Conservation (phyloP, 2,113 vertebrate genomes). For the Rana temporaria region DNA sequence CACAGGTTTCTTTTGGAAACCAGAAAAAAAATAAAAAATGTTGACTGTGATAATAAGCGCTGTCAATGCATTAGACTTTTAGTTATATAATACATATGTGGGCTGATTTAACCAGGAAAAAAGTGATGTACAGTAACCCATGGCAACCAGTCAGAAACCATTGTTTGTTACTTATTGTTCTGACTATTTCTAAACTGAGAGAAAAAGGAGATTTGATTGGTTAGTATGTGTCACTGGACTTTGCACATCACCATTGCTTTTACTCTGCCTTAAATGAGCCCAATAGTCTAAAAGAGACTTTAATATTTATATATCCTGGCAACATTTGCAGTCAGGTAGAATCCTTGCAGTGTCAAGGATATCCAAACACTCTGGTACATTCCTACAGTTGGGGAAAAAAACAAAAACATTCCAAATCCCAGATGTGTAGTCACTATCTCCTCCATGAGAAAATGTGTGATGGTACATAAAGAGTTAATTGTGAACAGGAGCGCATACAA, state of each 20-base stretch:
- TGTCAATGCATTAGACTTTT: no score
- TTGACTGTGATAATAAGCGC: background rate
- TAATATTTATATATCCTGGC: background rate
- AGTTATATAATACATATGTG: no score
- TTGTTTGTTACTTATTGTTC: no score
- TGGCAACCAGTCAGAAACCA: no score
- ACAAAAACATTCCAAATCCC: constrained; percentile 6
- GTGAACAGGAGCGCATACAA: constrained; percentile 73
- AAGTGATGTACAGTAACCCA: no score
- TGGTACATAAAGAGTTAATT: constrained; percentile 76
- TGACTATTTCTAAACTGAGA: no score
- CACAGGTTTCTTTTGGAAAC: background rate
- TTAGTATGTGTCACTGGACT: no score
- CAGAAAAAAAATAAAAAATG: background rate
- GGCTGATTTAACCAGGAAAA: no score
- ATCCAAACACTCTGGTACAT: constrained; percentile 12
- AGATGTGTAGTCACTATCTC: constrained; percentile 53
- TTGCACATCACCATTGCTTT: background rate
- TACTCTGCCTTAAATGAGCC: background rate
- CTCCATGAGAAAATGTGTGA: constrained; percentile 47
- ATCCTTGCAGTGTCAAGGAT: background rate
- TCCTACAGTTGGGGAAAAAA: background rate
- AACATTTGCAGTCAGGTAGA: background rate
- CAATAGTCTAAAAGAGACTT: background rate
- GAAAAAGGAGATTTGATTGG: no score